phyloP scores from a whole-genome alignment of 2,113 vertebrate species.

The Eurystomus gularis region DNA sequence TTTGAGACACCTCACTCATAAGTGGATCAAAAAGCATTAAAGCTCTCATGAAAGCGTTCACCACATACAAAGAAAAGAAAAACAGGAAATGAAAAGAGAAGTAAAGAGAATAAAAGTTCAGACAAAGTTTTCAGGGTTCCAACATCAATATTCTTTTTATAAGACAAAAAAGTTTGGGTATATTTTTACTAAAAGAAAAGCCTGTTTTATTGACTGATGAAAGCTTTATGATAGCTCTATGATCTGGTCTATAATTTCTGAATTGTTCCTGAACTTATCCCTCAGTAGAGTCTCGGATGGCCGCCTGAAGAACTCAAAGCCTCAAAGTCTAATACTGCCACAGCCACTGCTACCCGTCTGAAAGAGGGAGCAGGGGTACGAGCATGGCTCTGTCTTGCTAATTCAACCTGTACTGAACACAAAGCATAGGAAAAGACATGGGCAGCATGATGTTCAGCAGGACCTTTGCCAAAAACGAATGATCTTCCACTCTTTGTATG shows the following conservation, averaged over 20 bases:
- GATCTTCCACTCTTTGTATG: background rate
- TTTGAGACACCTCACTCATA: background rate
- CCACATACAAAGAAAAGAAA: slow-evolving; percentile 4
- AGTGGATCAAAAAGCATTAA: slow-evolving; percentile 44
- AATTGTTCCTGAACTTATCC: slow-evolving; percentile 59
- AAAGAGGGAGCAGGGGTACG: background rate
- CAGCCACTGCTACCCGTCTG: background rate
- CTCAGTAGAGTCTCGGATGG: background rate
- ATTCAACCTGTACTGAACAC: background rate
- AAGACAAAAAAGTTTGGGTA: slow-evolving; percentile 18
- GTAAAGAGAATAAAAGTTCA: slow-evolving; percentile 65
- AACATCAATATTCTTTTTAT: slow-evolving; percentile 69
- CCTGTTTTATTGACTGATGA: slow-evolving; percentile 74
- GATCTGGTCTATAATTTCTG: slow-evolving; percentile 71
- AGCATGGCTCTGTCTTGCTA: background rate
- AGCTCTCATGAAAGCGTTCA: slow-evolving; percentile 7
- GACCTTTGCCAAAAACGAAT: background rate
- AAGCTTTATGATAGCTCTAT: slow-evolving; percentile 72
- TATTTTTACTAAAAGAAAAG: slow-evolving; percentile 69
- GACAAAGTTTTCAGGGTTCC: slow-evolving; percentile 63
- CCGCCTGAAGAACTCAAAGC: background rate
- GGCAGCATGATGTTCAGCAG: background rate
- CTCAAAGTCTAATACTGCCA: background rate
- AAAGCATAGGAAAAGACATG: background rate
- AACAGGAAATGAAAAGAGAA: slow-evolving; percentile 66